Evolutionary conservation across 2,888 invertebrate genomes (phyloP).

Genomic region (Microdon myrmicae): DNA sequence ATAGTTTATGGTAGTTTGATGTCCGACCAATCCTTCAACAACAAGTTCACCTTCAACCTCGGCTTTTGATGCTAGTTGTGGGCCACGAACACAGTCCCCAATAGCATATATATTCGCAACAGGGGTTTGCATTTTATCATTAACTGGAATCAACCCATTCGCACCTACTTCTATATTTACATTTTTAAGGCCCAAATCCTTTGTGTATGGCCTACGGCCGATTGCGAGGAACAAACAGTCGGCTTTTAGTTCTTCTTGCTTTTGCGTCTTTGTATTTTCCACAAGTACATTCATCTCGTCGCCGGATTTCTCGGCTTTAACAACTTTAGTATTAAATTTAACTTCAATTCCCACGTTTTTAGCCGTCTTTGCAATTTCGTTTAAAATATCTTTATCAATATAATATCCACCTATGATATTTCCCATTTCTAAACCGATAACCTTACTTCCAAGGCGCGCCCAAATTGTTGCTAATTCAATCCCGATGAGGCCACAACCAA

Average conservation of each 20-base stretch:
- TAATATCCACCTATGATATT: constrained; percentile 91
- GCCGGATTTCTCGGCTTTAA: constrained; percentile 79
- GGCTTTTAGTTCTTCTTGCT: constrained; percentile 80
- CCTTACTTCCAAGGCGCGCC: constrained; percentile 92
- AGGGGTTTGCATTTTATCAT: constrained; percentile 92
- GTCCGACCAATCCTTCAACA: constrained; percentile 90
- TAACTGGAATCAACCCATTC: constrained; percentile 94
- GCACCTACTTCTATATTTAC: constrained; percentile 93
- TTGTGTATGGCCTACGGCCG: constrained; percentile 93
- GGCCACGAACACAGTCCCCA: constrained; percentile 97
- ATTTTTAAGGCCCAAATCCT: constrained; percentile 89
- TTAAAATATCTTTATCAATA: constrained; percentile 94
- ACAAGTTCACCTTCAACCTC: constrained; percentile 98
- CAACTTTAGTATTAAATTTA: constrained; percentile 93
- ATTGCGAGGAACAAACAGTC: constrained; percentile 94
- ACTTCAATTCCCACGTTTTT: constrained; percentile 92
- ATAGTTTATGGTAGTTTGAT: constrained; percentile 98
- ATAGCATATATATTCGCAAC: constrained; percentile 97
- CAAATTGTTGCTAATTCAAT: constrained; percentile 97
- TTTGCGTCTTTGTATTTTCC: constrained; percentile 83
- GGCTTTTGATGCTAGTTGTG: constrained; percentile 99
- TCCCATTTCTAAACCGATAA: constrained; percentile 94
- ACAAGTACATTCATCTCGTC: constrained; percentile 78
- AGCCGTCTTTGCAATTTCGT: constrained; percentile 89
- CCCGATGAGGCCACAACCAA: constrained; percentile 99